Evolutionary conservation across 2,113 vertebrate genomes (phyloP), one percentile per base, ranked within the genome.

Genomic region (Ciconia boyciana): DNA sequence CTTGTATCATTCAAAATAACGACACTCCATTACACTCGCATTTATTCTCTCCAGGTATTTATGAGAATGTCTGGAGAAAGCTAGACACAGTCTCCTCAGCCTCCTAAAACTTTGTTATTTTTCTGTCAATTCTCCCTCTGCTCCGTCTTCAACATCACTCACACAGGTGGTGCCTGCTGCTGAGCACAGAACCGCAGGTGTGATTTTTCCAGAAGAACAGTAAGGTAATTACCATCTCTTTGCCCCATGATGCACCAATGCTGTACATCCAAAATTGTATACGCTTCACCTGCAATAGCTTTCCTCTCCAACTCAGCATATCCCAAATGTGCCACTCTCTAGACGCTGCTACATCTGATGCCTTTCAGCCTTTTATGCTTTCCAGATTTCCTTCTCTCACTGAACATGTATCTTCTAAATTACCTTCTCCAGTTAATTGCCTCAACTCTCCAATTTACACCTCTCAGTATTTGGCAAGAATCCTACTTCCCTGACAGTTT

Each of bases 371-470:
- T 86, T 88, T 71, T 78, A 58, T 41, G 90, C 60, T 94, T 96
- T 91, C 90, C 92, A 86, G 87, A 86, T 81, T 94, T 94, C 54
- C 68, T 83, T 79, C 85, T 70, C 72, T 89, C 44, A 82, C 29
- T 41, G 60, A 87, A 89, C n/a, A 55, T 25, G 46, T 54, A 92
- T 81, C 79, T 92, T 90, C 72, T 66, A 94, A 93, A 92, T 91
- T 87, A 92, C 17, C 77, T 93, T 69, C 43, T 62, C n/a, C 48
- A 21, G 43, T 83, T 94, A 94, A 92, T 84, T 89, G 69, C 29
- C 61, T 96, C 44, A 87, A n/a, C 48, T 76, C 74, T 79, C 61
- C 77, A 91, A 93, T 93, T 88, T 74, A 92, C 66, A 80, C 68
- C 31, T 91, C 80, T 79, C 34, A 16, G 62, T 54, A 72, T 72